Evolutionary conservation across 2,888 invertebrate species (phyloP).

Genomic region (Drosophila mimica): DNA sequence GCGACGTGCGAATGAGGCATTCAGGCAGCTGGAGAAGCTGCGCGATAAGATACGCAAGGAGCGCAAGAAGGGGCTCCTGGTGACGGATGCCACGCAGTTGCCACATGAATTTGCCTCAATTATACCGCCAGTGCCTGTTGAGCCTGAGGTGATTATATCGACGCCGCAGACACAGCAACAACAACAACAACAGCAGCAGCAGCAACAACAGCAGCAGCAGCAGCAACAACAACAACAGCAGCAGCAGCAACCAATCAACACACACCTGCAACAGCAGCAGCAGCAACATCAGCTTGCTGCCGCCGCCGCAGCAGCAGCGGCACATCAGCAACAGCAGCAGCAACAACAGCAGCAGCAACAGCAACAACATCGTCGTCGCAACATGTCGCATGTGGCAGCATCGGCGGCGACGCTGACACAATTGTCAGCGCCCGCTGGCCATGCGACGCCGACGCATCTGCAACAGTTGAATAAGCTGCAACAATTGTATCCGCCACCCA

Average conservation of each 20-base stretch:
- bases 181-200: conserved; percentile 53
- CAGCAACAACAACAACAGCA: conserved; percentile 44
- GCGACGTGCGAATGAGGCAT: conserved; percentile 82
- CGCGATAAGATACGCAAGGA: conserved; percentile 84
- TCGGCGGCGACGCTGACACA: conserved; percentile 57
- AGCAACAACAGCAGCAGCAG: conserved; percentile 52
- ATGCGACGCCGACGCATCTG: conserved; percentile 72
- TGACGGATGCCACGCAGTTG: conserved; percentile 76
- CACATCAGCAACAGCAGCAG: conserved; percentile 51
- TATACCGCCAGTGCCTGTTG: conserved; percentile 76
- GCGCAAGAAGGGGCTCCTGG: conserved; percentile 82
- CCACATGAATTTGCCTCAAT: conserved; percentile 79
- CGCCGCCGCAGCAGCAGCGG: conserved; percentile 43
- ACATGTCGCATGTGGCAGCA: conserved; percentile 60
- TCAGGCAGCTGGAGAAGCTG: conserved; percentile 82
- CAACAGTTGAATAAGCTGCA: conserved; percentile 79
- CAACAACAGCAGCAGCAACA: conserved; percentile 44
- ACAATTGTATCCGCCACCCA: conserved; percentile 81
- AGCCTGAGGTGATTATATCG: conserved; percentile 80
- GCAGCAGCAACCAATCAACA: conserved; percentile 61
- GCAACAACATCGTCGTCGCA: conserved; percentile 60
- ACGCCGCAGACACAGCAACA: conserved; percentile 65
- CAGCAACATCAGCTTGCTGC: conserved; percentile 50
- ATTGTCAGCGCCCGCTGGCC: conserved; percentile 53
- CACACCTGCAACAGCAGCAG: conserved; percentile 48